Conservation (phyloP, 2,113 vertebrate species). For the Panthera uncia region DNA sequence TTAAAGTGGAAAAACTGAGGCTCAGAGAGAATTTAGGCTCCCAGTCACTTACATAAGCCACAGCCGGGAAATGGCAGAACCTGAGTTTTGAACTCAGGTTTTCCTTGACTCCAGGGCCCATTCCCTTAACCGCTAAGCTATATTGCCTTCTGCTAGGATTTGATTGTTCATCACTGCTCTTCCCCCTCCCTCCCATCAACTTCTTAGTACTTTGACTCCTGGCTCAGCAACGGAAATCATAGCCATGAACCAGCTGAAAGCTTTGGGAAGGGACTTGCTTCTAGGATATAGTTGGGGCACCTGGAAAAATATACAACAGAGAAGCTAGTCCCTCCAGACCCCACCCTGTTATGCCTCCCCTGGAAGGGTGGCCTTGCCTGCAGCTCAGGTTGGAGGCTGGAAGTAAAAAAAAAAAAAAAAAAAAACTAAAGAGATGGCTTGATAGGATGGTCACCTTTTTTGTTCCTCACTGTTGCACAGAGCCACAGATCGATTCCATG, state of each 20-base stretch:
- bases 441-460: neutral
- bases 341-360: neutral
- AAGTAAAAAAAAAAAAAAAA: neutral
- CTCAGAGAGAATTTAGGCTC: constrained; percentile 8
- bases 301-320: neutral
- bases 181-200: neutral
- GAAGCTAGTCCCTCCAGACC: neutral
- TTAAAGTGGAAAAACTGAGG: constrained; percentile 46
- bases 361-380: neutral
- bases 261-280: neutral
- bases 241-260: constrained; percentile 31
- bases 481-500: neutral
- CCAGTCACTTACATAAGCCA: constrained; percentile 2
- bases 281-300: neutral
- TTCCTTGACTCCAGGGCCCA: neutral
- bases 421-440: neutral
- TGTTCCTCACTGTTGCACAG: neutral
- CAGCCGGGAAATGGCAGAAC: constrained; percentile 15
- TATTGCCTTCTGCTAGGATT: neutral
- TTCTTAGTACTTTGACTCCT: neutral
- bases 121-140: neutral
- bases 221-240: neutral
- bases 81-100: constrained; percentile 10
- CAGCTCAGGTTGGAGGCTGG: neutral
- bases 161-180: neutral